A percentile compares a stretch with the other conserved stretches of the same genome.
These are phyloP conservation scores for Momotus momota DNA, from an alignment of 2,797 vertebrate genomes.

Conservation along the genomic window DNA sequence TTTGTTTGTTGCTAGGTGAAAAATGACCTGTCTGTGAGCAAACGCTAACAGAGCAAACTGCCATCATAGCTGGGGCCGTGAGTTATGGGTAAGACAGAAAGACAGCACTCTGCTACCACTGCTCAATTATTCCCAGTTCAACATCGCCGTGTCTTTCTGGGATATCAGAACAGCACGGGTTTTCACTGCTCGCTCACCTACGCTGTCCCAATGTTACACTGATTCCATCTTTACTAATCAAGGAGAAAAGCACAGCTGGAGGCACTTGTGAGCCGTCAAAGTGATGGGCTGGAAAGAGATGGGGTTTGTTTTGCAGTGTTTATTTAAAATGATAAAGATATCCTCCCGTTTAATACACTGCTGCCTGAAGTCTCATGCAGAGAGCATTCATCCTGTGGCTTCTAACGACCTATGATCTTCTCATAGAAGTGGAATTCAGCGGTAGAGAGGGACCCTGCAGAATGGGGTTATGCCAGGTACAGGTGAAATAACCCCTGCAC, in stretches of 20 bases:
- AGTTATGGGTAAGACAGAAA: background rate
- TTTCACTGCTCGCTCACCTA: background rate
- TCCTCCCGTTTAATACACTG: background rate
- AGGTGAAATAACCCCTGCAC: background rate
- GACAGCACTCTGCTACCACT: background rate
- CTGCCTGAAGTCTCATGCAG: background rate
- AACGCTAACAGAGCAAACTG: background rate
- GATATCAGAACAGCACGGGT: rapidly evolving
- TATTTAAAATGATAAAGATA: background rate
- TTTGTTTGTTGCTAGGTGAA: background rate
- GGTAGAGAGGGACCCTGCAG: background rate
- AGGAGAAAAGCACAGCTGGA: background rate
- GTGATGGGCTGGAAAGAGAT: background rate
- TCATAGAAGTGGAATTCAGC: background rate
- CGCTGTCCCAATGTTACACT: background rate
- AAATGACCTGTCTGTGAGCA: background rate
- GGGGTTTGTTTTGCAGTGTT: background rate
- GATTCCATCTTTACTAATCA: background rate
- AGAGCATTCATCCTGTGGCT: background rate
- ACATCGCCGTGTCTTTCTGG: background rate
- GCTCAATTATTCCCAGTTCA: background rate
- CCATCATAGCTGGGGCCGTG: rapidly evolving
- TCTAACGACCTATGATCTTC: background rate
- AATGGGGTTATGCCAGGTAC: background rate
- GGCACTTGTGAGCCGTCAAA: background rate